These are phyloP conservation scores for Campoplex capitator DNA, from an alignment of 2,888 invertebrate genomes.

Conservation along the genomic window DNA sequence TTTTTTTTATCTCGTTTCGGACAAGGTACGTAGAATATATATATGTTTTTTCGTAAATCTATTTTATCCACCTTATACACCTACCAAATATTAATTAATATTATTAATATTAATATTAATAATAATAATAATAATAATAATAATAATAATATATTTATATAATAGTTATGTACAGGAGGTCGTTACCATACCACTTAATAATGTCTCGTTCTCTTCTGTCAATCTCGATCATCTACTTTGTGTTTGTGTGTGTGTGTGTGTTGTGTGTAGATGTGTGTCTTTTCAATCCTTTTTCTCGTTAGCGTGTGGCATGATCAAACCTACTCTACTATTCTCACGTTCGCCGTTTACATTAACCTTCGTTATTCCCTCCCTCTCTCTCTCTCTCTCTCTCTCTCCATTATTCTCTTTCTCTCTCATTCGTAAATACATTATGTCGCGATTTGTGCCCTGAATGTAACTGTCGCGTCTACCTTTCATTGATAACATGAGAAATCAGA, in stretches of 20 bases:
- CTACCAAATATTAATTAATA: conserved; percentile 81
- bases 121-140: conserved; percentile 67
- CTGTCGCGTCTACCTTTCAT: conserved; percentile 51
- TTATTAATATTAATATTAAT: conserved; percentile 17
- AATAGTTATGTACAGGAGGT: conserved; percentile 82
- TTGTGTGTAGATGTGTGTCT: conserved; percentile 42
- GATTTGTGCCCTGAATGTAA: conserved; percentile 71
- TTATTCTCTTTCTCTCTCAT: conserved; percentile 34
- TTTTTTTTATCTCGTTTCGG: conserved; percentile 71
- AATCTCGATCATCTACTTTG: conserved; percentile 50
- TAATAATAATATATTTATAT: conserved; percentile 78
- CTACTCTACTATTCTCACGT: conserved; percentile 69
- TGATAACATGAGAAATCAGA: conserved; percentile 17
- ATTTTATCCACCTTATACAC: conserved; percentile 80
- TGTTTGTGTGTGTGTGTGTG: conserved; percentile 16
- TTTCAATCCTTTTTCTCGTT: conserved; percentile 48
- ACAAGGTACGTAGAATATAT: conserved; percentile 83
- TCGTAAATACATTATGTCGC: conserved; percentile 66
- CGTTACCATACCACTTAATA: conserved; percentile 74
- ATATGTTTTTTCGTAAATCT: conserved; percentile 76
- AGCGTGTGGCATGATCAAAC: conserved; percentile 67
- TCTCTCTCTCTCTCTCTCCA: conserved; percentile 47
- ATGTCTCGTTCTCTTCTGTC: conserved; percentile 47
- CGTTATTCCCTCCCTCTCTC: conserved; percentile 54
- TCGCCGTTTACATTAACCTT: conserved; percentile 61